Conservation (phyloP, 2,113 vertebrate species). For the Crotophaga sulcirostris region DNA sequence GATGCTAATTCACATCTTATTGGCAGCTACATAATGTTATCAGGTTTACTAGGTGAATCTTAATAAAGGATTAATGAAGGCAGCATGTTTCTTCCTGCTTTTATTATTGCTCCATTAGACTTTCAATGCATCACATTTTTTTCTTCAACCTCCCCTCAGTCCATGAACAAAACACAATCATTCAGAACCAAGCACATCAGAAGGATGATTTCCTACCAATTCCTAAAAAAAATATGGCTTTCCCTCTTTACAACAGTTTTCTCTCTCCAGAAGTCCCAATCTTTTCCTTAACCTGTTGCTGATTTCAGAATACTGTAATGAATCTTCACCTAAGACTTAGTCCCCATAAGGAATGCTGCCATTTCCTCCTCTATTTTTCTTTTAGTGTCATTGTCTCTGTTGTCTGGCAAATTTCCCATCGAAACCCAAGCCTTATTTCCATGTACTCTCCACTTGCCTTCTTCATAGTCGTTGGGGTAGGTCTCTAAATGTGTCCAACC, state of each 20-base stretch:
- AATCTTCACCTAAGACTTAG: not conserved
- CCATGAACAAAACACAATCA: not conserved
- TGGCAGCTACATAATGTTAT: conserved; percentile 20
- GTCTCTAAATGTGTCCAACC: not conserved
- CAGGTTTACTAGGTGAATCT: conserved; percentile 1
- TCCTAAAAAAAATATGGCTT: not conserved
- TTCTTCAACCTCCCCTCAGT: not conserved
- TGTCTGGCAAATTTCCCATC: not conserved
- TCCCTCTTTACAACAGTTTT: not conserved
- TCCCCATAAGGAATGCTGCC: not conserved
- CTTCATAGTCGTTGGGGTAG: not conserved
- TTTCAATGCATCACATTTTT: not conserved
- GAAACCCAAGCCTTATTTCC: not conserved
- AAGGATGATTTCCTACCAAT: not conserved
- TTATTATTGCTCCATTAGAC: not conserved
- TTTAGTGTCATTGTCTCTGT: not conserved
- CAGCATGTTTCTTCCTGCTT: not conserved
- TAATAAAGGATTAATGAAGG: conserved; percentile 44
- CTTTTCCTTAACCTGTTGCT: not conserved
- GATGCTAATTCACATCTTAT: conserved; percentile 8
- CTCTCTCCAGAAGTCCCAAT: not conserved
- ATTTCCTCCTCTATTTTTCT: not conserved
- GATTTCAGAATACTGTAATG: not conserved
- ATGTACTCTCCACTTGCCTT: not conserved
- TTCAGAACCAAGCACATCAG: not conserved